Evolutionary conservation across 2,113 vertebrate species (phyloP).

Genomic region (Anolis carolinensis): DNA sequence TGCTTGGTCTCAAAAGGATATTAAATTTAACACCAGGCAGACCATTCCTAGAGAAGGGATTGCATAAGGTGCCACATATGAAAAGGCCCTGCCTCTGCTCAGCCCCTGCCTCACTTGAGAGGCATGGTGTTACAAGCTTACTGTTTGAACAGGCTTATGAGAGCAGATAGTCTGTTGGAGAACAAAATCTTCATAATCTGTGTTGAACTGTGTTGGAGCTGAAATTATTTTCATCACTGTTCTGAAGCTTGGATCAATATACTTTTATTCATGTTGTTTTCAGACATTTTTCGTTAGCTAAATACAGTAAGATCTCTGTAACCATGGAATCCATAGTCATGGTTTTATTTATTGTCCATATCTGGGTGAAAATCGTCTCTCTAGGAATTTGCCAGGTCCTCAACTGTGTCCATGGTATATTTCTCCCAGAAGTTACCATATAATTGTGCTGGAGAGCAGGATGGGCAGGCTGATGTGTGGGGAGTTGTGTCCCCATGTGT

Average conservation of each 20-base stretch:
- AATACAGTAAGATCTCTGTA: too few relatives aligned
- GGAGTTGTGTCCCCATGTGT: too few relatives aligned
- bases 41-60: not conserved
- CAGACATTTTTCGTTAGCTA: not conserved
- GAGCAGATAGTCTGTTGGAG: not conserved
- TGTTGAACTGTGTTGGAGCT: not conserved
- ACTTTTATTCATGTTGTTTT: not conserved
- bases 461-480: too few relatives aligned
- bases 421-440: too few relatives aligned
- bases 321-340: too few relatives aligned
- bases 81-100: not conserved
- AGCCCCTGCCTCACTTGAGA: not conserved
- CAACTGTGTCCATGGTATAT: too few relatives aligned
- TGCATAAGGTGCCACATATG: not conserved
- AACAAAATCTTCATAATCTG: not conserved
- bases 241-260: not conserved
- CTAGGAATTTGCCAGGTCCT: too few relatives aligned
- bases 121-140: not conserved
- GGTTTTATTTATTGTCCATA: too few relatives aligned
- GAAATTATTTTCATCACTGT: not conserved
- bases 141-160: not conserved
- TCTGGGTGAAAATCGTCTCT: too few relatives aligned
- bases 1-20: not conserved
- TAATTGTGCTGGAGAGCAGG: too few relatives aligned
- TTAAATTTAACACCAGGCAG: not conserved